A percentile compares a stretch with the other conserved stretches of the same genome.
Evolutionary conservation across 2,113 vertebrate species (phyloP).

Genomic region (Microcebus murinus): DNA sequence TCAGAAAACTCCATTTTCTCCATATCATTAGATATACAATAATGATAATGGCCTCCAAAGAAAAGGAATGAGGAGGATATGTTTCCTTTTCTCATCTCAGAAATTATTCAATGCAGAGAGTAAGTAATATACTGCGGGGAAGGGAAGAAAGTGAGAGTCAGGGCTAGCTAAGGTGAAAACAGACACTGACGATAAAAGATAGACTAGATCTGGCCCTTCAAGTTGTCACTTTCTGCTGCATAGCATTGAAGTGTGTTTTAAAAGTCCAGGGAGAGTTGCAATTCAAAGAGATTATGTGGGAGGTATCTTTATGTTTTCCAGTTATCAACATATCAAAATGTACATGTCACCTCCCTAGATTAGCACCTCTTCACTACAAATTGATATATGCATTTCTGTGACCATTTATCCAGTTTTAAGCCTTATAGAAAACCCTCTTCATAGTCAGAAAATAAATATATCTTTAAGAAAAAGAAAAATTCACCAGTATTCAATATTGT

Average conservation of each 20-base stretch:
- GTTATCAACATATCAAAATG: neutral
- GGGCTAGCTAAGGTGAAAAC: neutral
- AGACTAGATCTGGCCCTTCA: neutral
- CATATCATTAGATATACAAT: neutral
- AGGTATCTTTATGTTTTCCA: neutral
- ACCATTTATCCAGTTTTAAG: neutral
- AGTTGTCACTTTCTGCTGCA: neutral
- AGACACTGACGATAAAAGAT: neutral
- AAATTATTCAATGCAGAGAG: neutral
- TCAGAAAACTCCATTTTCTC: neutral
- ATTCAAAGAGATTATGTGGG: neutral
- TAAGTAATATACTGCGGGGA: too few species aligned
- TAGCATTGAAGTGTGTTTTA: neutral
- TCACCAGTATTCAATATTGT: neutral
- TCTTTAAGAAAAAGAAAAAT: neutral
- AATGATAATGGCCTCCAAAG: neutral
- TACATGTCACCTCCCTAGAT: neutral
- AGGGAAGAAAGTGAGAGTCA: neutral
- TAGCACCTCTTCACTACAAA: neutral
- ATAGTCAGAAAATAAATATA: slow-evolving; percentile 13
- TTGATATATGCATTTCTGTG: neutral
- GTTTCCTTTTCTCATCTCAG: neutral
- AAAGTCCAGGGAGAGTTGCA: neutral
- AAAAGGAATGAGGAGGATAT: neutral
- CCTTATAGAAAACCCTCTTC: neutral